A percentile compares a stretch with the other conserved stretches of the same genome.
Conservation (phyloP, 2,888 invertebrate species). For the Calameuta pallipes region DNA sequence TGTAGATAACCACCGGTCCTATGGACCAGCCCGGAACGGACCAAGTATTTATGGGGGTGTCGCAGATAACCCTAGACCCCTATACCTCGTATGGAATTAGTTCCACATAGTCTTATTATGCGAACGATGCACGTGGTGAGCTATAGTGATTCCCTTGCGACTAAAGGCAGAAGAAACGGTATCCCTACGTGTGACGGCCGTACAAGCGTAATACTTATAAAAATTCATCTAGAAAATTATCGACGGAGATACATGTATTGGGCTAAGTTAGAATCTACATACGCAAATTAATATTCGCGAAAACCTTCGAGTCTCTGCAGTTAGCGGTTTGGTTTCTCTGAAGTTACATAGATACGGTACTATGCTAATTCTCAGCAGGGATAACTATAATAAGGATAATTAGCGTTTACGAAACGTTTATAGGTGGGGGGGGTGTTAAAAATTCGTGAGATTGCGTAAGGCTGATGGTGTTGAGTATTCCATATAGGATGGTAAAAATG, state of each 20-base stretch:
- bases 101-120: slow-evolving; percentile 1
- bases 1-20: slow-evolving; percentile 40
- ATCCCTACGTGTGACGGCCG: neutral
- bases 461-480: neutral
- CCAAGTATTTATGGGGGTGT: slow-evolving; percentile 44
- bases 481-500: slow-evolving; percentile 5
- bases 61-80: slow-evolving; percentile 45
- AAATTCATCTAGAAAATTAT: neutral
- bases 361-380: neutral
- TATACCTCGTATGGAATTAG: slow-evolving; percentile 32
- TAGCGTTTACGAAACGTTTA: slow-evolving; percentile 21
- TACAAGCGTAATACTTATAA: neutral
- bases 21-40: slow-evolving; percentile 18
- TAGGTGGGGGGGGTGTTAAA: slow-evolving; percentile 6
- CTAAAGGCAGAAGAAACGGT: neutral
- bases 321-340: neutral
- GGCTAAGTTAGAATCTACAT: neutral
- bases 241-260: neutral
- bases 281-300: neutral
- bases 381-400: slow-evolving; percentile 24
- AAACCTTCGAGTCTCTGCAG: neutral
- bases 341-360: neutral
- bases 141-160: neutral
- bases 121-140: neutral
- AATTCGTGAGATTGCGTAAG: neutral